Evolutionary conservation across 2,113 vertebrate genomes (phyloP), one percentile per base, ranked within the genome.

Genomic region (Corvus hawaiiensis): DNA sequence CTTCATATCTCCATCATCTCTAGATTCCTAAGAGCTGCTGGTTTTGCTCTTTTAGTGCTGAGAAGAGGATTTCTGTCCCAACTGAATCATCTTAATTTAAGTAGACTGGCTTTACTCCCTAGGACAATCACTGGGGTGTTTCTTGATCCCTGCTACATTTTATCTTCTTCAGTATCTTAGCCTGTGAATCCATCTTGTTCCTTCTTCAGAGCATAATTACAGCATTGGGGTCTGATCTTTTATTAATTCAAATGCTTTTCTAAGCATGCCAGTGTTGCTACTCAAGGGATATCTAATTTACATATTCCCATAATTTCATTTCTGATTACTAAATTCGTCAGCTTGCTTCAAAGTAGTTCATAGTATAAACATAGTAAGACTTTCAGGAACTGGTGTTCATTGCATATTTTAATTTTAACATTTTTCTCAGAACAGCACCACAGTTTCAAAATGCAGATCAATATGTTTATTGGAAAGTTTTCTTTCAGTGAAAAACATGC

Each of bases 261-360:
- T 91, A 93, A 71, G 72, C 68, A 85, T n/a, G 43, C 54, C 68
- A 90, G 56, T 52, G 48, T 58, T 90, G 56, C 37, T 93, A 94
- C 93, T 95, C 94, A 90, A 90, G 94, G 92, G 96, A 96, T 88
- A 77, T 55, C 39, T 7, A 16, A 95, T 97, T 96, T 94, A 86
- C 93, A 95, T 95, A 95, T 77, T 90, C 59, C 52, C 75, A 66
- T 96, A 92, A 96, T 96, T 94, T 96, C 24, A 94, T 86, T 96
- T 94, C 82, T 96, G 91, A 96, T 94, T 96, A 72, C 63, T 93
- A 97, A 96, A 96, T 96, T 90, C 87, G 95, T 96, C 79, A 93
- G 56, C 75, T 80, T 85, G 64, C 92, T 96, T 96, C 82, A 94
- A 96, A 96, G 94, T 30, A 91, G 78, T 91, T 83, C 59, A 55